phyloP scores from a whole-genome alignment of 2,113 vertebrate species.

The Laticauda laticaudata region DNA sequence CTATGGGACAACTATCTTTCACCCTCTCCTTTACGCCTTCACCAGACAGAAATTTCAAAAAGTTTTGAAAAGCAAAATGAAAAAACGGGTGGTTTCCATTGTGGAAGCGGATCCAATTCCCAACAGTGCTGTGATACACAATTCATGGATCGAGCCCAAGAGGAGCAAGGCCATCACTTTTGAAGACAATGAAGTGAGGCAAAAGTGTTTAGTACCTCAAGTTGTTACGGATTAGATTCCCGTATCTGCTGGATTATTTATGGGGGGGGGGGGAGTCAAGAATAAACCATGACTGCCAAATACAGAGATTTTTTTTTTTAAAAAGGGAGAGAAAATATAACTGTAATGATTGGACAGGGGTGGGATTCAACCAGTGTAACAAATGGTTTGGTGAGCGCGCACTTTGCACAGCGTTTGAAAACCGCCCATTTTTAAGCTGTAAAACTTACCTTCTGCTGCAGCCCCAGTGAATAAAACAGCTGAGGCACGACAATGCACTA shows the following conservation, averaged over 20 bases:
- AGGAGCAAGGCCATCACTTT: conserved; percentile 93
- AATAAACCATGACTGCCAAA: conserved; percentile 74
- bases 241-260: conserved; percentile 66
- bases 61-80: conserved; percentile 98
- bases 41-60: conserved; percentile 99
- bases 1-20: conserved; percentile 97
- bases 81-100: conserved; percentile 97
- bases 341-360: conserved; percentile 69
- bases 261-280: conserved; percentile 36
- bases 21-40: conserved; percentile 96
- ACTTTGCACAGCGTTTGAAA: no score
- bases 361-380: no score
- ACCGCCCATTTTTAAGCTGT: no score
- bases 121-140: conserved; percentile 95
- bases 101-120: conserved; percentile 95
- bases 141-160: conserved; percentile 98
- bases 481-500: no score
- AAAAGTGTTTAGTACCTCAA: conserved; percentile 91
- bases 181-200: conserved; percentile 85
- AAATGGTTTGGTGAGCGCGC: no score
- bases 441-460: no score
- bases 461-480: no score
- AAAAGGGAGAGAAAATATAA: conserved; percentile 44
- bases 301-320: conserved; percentile 48
- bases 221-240: conserved; percentile 76